Percentiles rank a stretch among this genome's conserved stretches.
Conservation (phyloP, 2,797 vertebrate genomes). For the Phataginus tetradactyla region DNA sequence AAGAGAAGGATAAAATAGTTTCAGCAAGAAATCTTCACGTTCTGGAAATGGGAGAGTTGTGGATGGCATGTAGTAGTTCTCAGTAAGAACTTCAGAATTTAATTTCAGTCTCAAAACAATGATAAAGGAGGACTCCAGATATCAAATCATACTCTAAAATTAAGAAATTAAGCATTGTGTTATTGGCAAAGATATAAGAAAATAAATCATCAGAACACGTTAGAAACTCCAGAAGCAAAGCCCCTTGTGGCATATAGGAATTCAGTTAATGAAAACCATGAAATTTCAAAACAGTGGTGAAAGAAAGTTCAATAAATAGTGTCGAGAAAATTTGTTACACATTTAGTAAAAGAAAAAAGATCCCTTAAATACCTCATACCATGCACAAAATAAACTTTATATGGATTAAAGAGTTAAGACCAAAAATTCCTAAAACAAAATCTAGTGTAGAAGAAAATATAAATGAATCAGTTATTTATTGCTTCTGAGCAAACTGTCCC, state of each 20-base stretch:
- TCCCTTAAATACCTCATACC: background rate
- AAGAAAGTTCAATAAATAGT: background rate
- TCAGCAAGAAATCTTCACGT: background rate
- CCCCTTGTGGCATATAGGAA: background rate
- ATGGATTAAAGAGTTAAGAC: background rate
- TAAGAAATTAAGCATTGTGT: constrained; percentile 4
- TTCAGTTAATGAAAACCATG: constrained; percentile 42
- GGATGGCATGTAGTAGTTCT: background rate
- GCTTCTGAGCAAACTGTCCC: background rate
- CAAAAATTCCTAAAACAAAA: background rate
- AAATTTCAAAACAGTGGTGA: background rate
- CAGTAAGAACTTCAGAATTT: background rate
- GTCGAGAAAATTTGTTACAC: background rate
- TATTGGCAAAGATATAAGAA: background rate
- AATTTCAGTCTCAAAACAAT: background rate
- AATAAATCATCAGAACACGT: background rate
- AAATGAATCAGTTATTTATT: background rate
- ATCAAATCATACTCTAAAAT: constrained; percentile 28
- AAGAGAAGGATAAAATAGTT: constrained; percentile 9
- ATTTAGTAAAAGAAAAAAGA: constrained; percentile 19
- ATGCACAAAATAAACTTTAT: background rate
- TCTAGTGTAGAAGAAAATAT: background rate
- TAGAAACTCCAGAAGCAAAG: constrained; percentile 20
- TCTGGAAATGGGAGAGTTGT: background rate
- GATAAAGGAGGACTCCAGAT: background rate